Evolutionary conservation across 2,797 vertebrate species (phyloP), one percentile per base, ranked within the genome.

Genomic region (Bradypodion ventrale): DNA sequence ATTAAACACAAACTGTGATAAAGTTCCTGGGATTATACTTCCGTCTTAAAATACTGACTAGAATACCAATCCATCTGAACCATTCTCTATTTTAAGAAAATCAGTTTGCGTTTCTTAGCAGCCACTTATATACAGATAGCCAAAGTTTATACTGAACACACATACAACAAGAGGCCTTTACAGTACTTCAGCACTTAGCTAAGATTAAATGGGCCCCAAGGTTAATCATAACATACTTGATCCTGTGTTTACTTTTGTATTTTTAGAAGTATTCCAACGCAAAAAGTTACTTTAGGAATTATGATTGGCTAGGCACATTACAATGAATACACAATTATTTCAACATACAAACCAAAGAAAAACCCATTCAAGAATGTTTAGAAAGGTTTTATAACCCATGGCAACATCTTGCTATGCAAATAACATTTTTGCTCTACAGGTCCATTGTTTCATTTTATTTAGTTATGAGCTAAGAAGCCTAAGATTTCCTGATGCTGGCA

Each of bases 381-480:
- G 90, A 95, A 95, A 95, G 90, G 92, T 96, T 83, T 90, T 93
- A 95, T 96, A 95, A 95, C 90, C 91, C 90, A 93, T 89, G 91
- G 90, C 92, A 94, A 94, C 89, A 91, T 80, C 94, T 85, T 94
- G 95, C 66, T 94, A 93, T 86, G 85, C 59, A 63, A 89, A 91
- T 85, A 63, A 78, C 62, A 78, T 80, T 92, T 92, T 85, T 0
- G 86, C 90, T 90, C 21, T 90, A 94, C 93, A 81, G 90, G 90
- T 87, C 89, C 91, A 87, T 89, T 75, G 84, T 90, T 83, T 91
- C 82, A 92, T 83, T 49, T 93, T 84, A 91, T 92, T 93, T 92
- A 91, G 63, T 88, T 92, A 91, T 86, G 90, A 83, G 93, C 94
- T 91, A 90, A 90, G 91, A 93, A 92, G 83, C 91, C 93, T 92